Evolutionary conservation across 2,888 invertebrate genomes (phyloP).

Genomic region (Lucinisca nassula): DNA sequence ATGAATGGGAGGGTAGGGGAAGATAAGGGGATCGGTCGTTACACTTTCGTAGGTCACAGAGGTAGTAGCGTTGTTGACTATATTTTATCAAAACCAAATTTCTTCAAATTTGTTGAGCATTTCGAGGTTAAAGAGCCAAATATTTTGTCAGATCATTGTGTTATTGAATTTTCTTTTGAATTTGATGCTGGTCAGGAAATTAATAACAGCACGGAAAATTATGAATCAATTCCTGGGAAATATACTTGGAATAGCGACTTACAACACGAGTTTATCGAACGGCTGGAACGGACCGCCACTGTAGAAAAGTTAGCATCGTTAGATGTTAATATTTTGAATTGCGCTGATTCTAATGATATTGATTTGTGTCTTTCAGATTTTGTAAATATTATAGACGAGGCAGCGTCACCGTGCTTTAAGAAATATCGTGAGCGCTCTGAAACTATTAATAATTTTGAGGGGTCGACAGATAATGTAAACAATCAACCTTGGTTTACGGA

Average conservation of each 20-base stretch:
- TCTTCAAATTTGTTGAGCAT: background rate
- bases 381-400: background rate
- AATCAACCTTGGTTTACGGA: no score
- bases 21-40: slow-evolving; percentile 5
- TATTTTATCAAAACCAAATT: background rate
- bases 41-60: slow-evolving; percentile 13
- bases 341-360: background rate
- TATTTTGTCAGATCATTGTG: slow-evolving; percentile 35
- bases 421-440: no score
- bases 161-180: slow-evolving; percentile 7
- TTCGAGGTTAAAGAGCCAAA: slow-evolving; percentile 26
- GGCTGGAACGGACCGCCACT: background rate
- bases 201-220: background rate
- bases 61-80: slow-evolving; percentile 18
- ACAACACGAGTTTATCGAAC: background rate
- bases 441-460: no score
- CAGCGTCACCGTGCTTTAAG: background rate
- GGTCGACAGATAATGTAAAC: background rate
- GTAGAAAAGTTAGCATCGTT: background rate
- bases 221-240: background rate
- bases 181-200: background rate
- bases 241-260: background rate
- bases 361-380: background rate
- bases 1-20: slow-evolving; percentile 15
- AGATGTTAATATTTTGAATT: background rate